These are phyloP conservation scores for Schizothorax lantsangensis DNA, from an alignment of 2,797 vertebrate species.

Conservation along the genomic window DNA sequence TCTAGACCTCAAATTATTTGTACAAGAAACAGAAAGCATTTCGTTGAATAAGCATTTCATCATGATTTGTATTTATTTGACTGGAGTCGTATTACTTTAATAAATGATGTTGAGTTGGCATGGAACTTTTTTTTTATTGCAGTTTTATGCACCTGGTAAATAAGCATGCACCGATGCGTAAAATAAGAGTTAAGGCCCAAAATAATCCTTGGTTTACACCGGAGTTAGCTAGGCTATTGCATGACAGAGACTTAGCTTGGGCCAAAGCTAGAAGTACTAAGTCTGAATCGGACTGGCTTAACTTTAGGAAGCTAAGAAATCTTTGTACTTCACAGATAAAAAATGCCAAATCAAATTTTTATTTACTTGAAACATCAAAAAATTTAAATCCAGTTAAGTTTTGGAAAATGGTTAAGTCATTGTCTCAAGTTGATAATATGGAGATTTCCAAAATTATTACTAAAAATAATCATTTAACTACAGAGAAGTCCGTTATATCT, in stretches of 20 bases:
- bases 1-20: neutral
- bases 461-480: too few relatives aligned
- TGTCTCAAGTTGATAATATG: too few relatives aligned
- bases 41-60: neutral
- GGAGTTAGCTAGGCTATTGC: neutral
- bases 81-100: neutral
- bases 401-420: too few relatives aligned
- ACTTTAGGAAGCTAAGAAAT: neutral
- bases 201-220: neutral
- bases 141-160: neutral
- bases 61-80: neutral
- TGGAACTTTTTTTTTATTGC: neutral
- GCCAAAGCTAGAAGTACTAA: neutral
- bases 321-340: neutral
- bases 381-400: too few relatives aligned
- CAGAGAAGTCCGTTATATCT: too few relatives aligned
- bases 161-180: neutral
- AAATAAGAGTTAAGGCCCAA: neutral
- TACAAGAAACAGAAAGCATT: neutral
- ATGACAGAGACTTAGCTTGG: neutral
- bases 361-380: too few relatives aligned
- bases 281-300: neutral
- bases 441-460: too few relatives aligned
- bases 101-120: neutral
- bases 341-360: neutral